Base-by-base conservation (phyloP, 2,113 vertebrate genomes). In the Trematomus loennbergii region DNA sequence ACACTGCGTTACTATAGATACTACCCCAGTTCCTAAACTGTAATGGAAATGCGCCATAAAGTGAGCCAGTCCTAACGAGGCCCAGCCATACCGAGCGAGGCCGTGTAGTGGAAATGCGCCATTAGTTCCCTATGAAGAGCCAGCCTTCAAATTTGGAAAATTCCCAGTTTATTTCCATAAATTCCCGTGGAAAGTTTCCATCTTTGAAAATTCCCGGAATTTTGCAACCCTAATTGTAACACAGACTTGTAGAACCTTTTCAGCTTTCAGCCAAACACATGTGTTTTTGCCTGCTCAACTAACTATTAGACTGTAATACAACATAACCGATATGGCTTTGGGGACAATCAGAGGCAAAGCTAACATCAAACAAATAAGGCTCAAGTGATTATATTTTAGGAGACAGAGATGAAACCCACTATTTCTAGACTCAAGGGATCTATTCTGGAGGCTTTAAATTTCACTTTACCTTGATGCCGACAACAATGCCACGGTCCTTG, bases 391-490 rank as follows among this genome's bases (percentile, higher is more conserved):
- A 6, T 52, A 22, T 53, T 73, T 69, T 9, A 55, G 48, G 12
- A 49, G 12, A 18, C 12, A 0, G 15, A 60, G 2, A 29, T 29
- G 4, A 65, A 48, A 20, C 61, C 43, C 12, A 8, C 12, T 64
- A 48, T 48, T 65, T 65, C 16, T 15, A 2, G 12, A 13, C 6
- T 52, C 7, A 48, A 49, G 18, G 58, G 5, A 5, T 33, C 5
- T 12, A 69, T 29, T 43, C 11, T 29, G 7, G 36, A 53, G 45
- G 25, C 36, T 53, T 57, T 33, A n/a, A 43, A 45, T 17, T 10
- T 6, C 8, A 15, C 36, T 10, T 5, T 79, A 99, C 98, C 97
- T 99, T 99, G 91, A 99, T 99, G 89, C 98, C 98, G 70, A 98
- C 97, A 0, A 99, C 94, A 2, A 99, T 97, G 92, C 94, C 96